These are phyloP conservation scores for Brachionus asplanchnoidis DNA, from an alignment of 1,140 invertebrate species.

Conservation along the genomic window DNA sequence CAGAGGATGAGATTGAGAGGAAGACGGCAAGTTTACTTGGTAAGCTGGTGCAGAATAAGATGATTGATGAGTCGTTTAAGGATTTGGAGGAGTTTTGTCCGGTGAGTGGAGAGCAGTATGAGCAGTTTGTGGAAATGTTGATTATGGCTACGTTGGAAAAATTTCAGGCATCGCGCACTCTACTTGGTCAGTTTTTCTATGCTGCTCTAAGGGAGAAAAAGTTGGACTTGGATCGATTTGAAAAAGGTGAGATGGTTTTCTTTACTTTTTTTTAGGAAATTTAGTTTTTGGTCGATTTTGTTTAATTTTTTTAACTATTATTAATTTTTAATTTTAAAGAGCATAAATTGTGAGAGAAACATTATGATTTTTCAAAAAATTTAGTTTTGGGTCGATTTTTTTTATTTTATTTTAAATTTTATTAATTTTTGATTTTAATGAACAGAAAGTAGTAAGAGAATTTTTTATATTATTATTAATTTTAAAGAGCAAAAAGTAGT, in stretches of 20 bases:
- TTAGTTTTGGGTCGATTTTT: too few species aligned
- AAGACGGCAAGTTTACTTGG: background rate
- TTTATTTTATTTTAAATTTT: too few species aligned
- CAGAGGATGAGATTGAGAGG: background rate
- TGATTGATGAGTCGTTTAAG: background rate
- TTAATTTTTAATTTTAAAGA: too few species aligned
- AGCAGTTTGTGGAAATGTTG: background rate
- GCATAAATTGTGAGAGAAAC: too few species aligned
- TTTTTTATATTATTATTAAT: too few species aligned
- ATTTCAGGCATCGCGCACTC: background rate
- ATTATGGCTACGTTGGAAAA: background rate
- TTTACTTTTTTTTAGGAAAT: too few species aligned
- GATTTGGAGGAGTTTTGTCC: slow-evolving; percentile 28
- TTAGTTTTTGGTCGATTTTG: too few species aligned
- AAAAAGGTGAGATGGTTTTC: background rate
- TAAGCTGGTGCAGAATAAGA: background rate
- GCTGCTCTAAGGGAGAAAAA: background rate
- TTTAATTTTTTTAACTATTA: too few species aligned
- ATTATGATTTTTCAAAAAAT: too few species aligned
- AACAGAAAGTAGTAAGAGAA: too few species aligned
- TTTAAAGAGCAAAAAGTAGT: too few species aligned
- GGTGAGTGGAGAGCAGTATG: background rate
- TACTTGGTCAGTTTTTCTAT: background rate
- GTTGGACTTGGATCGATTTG: background rate
- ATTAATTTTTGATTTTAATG: too few species aligned